Conservation (phyloP, 2,888 invertebrate genomes). For the Teinopalpus imperialis region DNA sequence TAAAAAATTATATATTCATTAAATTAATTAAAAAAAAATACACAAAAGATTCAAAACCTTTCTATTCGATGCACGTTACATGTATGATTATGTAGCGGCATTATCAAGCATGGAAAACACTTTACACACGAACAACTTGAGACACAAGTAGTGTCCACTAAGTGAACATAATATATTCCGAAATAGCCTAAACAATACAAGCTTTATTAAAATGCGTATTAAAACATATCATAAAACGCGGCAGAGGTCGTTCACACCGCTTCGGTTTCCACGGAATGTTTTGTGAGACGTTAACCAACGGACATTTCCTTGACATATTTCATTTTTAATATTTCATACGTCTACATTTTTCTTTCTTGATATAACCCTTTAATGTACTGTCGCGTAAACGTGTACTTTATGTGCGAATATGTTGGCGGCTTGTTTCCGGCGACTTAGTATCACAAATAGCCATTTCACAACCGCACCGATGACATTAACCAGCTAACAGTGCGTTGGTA, state of each 20-base stretch:
- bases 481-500: constrained; percentile 53
- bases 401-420: constrained; percentile 10
- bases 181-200: constrained; percentile 53
- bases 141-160: constrained; percentile 12
- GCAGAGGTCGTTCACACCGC: constrained; percentile 68
- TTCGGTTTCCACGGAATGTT: constrained; percentile 52
- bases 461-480: constrained; percentile 46
- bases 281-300: constrained; percentile 23
- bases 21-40: no score
- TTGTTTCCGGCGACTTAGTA: constrained; percentile 11
- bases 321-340: constrained; percentile 32
- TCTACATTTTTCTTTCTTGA: constrained; percentile 14
- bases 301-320: constrained; percentile 48
- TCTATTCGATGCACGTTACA: constrained; percentile 9
- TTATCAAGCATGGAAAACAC: constrained; percentile 7
- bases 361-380: constrained; percentile 9
- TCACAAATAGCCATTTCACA: constrained; percentile 35
- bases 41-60: not conserved
- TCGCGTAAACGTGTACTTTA: constrained; percentile 7
- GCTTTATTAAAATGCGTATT: constrained; percentile 75
- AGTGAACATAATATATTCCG: constrained; percentile 18
- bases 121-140: not conserved
- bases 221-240: constrained; percentile 67
- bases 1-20: no score
- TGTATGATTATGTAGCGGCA: constrained; percentile 11